Conservation (phyloP, 2,888 invertebrate species). For the Diogma glabrata region DNA sequence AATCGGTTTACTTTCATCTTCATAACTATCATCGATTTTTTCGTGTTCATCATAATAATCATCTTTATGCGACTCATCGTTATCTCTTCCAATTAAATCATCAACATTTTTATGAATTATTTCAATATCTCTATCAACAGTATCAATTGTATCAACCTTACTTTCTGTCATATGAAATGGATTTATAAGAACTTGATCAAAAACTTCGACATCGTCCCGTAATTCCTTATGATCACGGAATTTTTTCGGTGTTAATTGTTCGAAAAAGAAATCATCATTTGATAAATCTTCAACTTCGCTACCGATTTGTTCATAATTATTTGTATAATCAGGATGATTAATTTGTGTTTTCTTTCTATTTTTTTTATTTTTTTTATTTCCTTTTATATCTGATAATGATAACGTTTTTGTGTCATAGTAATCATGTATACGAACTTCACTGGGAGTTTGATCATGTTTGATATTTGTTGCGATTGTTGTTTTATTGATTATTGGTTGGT, state of each 20-base stretch:
- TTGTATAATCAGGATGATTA: too few species aligned
- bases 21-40: too few species aligned
- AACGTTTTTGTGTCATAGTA: slow-evolving; percentile 7
- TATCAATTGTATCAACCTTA: slow-evolving; percentile 1
- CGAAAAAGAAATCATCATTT: slow-evolving; percentile 16
- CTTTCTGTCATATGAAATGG: neutral
- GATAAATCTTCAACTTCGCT: slow-evolving; percentile 17
- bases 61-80: too few species aligned
- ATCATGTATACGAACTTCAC: slow-evolving; percentile 12
- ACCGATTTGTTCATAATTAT: neutral
- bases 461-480: neutral
- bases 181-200: neutral
- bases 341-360: too few species aligned
- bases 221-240: neutral
- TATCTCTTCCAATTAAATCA: too few species aligned
- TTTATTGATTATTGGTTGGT: neutral
- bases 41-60: too few species aligned
- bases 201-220: slow-evolving; percentile 6
- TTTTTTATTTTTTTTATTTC: too few species aligned
- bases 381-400: too few species aligned
- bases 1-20: too few species aligned
- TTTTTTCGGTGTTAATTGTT: slow-evolving; percentile 11
- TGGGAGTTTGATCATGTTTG: neutral
- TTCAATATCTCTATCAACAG: neutral
- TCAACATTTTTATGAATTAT: neutral